Base-by-base conservation (phyloP, 2,888 invertebrate genomes). In the Callimorpha dominula region DNA sequence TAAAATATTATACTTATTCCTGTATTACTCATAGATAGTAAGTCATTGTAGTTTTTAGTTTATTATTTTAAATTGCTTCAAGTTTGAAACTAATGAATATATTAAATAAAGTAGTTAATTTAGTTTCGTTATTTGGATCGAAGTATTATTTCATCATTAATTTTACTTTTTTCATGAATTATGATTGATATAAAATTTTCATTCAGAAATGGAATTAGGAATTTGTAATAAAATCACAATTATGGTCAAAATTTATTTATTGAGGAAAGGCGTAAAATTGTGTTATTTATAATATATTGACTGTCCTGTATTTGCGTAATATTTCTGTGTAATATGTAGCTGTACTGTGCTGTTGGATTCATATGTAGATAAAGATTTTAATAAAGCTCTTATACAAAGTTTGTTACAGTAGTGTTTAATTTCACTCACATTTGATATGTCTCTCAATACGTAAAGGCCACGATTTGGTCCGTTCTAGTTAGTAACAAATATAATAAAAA, bases 191-290 rank as follows among this genome's bases (percentile, higher is more conserved):
- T 31, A 6, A 49, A 60, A 43, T 42, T 54, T 54, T 50, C 42
- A 50, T 76, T 52, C 63, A 68, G 71, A 42, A 46, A 17, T 68
- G 2, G 42, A 31, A 2, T 43, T 73, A 65, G 54, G 64, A 20
- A 49, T 49, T 74, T 73, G 64, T 81, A 85, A 85, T 86, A 85
- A 88, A 87, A 84, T 73, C 87, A 87, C 86, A 84, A 87, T 76
- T 83, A 76, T 87, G 81, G 82, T 86, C 88, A 88, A 85, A 85
- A 87, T 85, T 88, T 80, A 77, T 93, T 94, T 93, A 93, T 93
- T 93, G 85, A 90, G 92, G 91, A 92, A 92, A 92, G 91, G 87
- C 89, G 89, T 90, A 89, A 89, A 86, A 87, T 82, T 82, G 85
- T 88, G 86, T 86, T 85, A 83, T 86, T 83, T 85, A 81, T 84